Evolutionary conservation across 2,888 invertebrate genomes (phyloP).

Genomic region (Limnephilus lunatus): DNA sequence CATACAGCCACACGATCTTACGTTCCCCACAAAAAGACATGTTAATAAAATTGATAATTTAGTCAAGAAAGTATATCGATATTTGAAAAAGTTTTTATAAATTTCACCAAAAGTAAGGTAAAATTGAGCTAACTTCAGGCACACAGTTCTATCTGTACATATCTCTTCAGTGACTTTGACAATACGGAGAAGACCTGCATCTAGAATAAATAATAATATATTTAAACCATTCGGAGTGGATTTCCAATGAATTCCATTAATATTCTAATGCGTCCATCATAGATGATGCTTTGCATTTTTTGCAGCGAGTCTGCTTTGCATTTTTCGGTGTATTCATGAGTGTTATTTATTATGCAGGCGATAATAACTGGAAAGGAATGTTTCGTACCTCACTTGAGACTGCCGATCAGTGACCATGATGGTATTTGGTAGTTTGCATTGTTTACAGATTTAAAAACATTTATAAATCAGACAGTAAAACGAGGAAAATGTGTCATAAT

Average conservation of each 20-base stretch:
- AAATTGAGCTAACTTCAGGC: neutral
- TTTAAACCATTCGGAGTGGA: neutral
- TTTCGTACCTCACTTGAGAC: neutral
- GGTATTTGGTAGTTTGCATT: neutral
- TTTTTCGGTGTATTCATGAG: neutral
- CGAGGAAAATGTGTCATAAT: too few species aligned
- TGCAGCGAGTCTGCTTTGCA: neutral
- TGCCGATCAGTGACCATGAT: neutral
- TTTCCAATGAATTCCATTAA: constrained; percentile 11
- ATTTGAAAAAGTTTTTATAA: too few species aligned
- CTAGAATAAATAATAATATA: neutral
- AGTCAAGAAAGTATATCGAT: too few species aligned
- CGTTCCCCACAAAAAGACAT: too few species aligned
- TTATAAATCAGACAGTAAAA: neutral
- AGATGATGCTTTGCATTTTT: neutral
- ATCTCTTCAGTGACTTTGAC: neutral
- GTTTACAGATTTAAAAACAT: neutral
- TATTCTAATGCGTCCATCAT: constrained; percentile 11
- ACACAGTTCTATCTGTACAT: neutral
- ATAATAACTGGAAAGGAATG: neutral
- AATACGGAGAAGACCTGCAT: neutral
- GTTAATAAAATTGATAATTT: too few species aligned
- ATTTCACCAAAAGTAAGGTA: too few species aligned
- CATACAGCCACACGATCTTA: too few species aligned
- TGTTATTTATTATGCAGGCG: neutral